Evolutionary conservation across 2,113 vertebrate genomes (phyloP).

Genomic region (Lucifuga dentata): DNA sequence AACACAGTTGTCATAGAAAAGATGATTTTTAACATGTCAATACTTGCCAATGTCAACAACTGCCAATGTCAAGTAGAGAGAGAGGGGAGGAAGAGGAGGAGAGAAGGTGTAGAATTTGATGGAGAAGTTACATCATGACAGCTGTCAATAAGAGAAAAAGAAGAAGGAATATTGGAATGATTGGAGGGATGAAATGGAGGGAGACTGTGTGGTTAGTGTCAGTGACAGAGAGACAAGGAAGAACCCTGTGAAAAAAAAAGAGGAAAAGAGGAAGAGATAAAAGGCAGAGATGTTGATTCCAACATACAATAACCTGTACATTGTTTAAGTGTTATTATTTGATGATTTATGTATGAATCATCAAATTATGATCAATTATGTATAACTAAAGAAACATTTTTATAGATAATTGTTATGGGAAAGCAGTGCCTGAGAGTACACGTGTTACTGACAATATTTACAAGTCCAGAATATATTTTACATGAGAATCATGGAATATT

Average conservation of each 20-base stretch:
- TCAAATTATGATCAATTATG: too few relatives aligned
- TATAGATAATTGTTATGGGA: too few relatives aligned
- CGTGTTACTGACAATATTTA: too few relatives aligned
- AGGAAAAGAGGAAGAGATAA: too few relatives aligned
- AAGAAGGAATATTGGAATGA: conserved; percentile 29
- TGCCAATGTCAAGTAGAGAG: conserved; percentile 50
- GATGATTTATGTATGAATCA: too few relatives aligned
- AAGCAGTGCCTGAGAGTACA: too few relatives aligned
- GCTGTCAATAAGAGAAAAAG: conserved; percentile 60
- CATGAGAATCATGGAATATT: too few relatives aligned
- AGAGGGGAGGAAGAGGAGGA: not conserved
- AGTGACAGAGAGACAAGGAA: conserved; percentile 27
- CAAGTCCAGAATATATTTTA: too few relatives aligned
- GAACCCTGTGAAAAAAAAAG: conserved; percentile 18
- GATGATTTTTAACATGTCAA: not conserved
- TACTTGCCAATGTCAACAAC: conserved; percentile 59
- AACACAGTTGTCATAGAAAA: conserved; percentile 42
- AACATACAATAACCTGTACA: too few relatives aligned
- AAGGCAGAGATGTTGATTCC: too few relatives aligned
- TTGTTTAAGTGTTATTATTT: too few relatives aligned
- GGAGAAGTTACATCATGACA: conserved; percentile 48
- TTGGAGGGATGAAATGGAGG: conserved; percentile 31
- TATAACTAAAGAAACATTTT: too few relatives aligned
- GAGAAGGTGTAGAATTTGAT: conserved; percentile 15
- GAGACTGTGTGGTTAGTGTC: conserved; percentile 41